Base-by-base conservation (phyloP, 2,888 invertebrate species). In the Chloroclysta siterata region DNA sequence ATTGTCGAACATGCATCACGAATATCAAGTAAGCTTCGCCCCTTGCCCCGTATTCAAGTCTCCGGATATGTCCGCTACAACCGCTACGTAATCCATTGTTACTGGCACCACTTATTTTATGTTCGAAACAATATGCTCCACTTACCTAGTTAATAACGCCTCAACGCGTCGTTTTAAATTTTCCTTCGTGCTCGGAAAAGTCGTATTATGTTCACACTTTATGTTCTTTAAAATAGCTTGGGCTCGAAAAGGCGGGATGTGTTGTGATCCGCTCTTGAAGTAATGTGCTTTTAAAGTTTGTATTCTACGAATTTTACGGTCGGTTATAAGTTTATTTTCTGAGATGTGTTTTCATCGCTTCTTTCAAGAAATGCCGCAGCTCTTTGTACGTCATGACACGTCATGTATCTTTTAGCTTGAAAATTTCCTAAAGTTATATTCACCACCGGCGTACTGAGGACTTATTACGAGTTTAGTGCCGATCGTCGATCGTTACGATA, bases 71-170 rank as follows among this genome's bases (percentile, higher is more conserved):
- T 64, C 52, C 57, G 54, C 55, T 51, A 50, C 42, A 48, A 14
- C 29, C 42, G 55, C 56, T 60, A 60, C 66, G 63, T 72, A 69
- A 68, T 72, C 69, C 69, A 72, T 73, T 72, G 69, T 72, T 66
- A 58, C 46, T 58, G 68, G 54, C 51, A 44, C 63, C 56, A 57
- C 62, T 64, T 67, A 60, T 65, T 65, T 68, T 62, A 60, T 67
- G 50, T 64, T 61, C 55, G 53, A 63, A 60, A 68, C 65, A 67
- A 62, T 66, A 56, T 68, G 71, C 59, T 66, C 68, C 63, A 70
- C 64, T 72, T 72, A 70, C 69, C 68, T 66, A 58, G 55, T 63
- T 65, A 58, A 63, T 64, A 62, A 60, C 48, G 57, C 56, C 53
- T 60, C 53, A 52, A 47, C 29, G 51, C 29, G 50, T 55, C 44